Conservation (phyloP, 2,797 vertebrate species). For the Sparidentex hasta region DNA sequence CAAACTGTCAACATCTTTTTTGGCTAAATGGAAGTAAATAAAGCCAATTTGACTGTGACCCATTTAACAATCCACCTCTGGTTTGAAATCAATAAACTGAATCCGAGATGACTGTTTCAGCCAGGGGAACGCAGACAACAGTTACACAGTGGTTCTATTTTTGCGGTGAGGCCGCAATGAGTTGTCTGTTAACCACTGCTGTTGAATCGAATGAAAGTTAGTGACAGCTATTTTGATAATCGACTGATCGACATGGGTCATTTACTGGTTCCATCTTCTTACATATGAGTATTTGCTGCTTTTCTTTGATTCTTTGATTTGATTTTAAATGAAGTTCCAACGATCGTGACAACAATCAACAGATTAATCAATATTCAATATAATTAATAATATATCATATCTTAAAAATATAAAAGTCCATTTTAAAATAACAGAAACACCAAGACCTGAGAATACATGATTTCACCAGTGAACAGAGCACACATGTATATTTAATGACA, state of each 20-base stretch:
- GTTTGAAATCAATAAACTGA: constrained; percentile 13
- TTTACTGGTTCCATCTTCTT: too few species aligned
- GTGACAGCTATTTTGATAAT: too few species aligned
- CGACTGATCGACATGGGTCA: too few species aligned
- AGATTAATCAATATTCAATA: too few species aligned
- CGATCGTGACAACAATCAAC: too few species aligned
- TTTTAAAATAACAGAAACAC: constrained; percentile 1
- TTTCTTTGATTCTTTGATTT: too few species aligned
- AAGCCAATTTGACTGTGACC: constrained; percentile 36
- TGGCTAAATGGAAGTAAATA: constrained; percentile 39
- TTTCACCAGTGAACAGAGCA: background rate
- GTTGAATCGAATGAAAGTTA: too few species aligned
- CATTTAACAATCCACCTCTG: constrained; percentile 29
- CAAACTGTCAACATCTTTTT: constrained; percentile 33
- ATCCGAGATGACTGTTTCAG: constrained; percentile 17
- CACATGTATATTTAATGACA: constrained; percentile 24
- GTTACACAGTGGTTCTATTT: background rate
- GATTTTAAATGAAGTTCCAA: too few species aligned
- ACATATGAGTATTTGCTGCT: too few species aligned
- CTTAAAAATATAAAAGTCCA: background rate
- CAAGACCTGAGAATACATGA: background rate
- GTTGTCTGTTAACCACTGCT: too few species aligned
- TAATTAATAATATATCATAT: too few species aligned
- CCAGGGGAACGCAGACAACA: background rate
- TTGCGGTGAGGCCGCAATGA: background rate